A percentile compares a stretch with the other conserved stretches of the same genome.
These are phyloP conservation scores for Hystrix brachyura DNA, from an alignment of 2,113 vertebrate species.

Conservation along the genomic window DNA sequence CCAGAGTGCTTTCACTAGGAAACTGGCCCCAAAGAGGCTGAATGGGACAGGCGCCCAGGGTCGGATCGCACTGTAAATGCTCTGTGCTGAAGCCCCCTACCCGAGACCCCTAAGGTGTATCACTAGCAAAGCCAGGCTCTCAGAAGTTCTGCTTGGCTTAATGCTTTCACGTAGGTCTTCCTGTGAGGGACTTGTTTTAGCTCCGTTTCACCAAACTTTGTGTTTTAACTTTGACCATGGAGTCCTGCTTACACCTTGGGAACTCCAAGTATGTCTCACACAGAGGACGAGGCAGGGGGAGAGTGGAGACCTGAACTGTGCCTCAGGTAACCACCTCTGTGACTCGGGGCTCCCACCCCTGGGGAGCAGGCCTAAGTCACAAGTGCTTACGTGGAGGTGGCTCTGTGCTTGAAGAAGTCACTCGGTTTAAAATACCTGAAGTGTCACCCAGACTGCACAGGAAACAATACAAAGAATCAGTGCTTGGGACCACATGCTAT, in stretches of 20 bases:
- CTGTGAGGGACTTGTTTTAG: background rate
- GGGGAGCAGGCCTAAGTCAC: background rate
- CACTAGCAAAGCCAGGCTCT: background rate
- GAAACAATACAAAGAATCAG: too few relatives aligned
- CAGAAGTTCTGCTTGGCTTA: background rate
- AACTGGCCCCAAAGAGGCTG: background rate
- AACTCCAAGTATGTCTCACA: background rate
- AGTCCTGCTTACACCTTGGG: background rate
- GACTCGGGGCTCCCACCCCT: background rate
- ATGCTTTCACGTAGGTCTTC: background rate
- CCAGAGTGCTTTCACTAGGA: background rate
- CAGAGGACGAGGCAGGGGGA: background rate
- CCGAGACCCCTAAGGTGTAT: rapidly evolving
- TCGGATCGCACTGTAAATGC: background rate
- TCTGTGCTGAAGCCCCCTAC: rapidly evolving
- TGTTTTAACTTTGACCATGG: background rate
- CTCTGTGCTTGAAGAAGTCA: background rate
- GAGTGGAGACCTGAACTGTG: background rate
- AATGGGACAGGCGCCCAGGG: background rate
- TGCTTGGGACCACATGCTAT: too few relatives aligned
- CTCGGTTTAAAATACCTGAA: background rate
- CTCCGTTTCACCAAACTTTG: background rate
- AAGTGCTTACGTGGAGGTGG: background rate
- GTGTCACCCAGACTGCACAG: background rate
- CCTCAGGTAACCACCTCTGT: rapidly evolving